Base-by-base conservation (phyloP, 2,797 vertebrate species). In the Paratrypauchen microcephalus region DNA sequence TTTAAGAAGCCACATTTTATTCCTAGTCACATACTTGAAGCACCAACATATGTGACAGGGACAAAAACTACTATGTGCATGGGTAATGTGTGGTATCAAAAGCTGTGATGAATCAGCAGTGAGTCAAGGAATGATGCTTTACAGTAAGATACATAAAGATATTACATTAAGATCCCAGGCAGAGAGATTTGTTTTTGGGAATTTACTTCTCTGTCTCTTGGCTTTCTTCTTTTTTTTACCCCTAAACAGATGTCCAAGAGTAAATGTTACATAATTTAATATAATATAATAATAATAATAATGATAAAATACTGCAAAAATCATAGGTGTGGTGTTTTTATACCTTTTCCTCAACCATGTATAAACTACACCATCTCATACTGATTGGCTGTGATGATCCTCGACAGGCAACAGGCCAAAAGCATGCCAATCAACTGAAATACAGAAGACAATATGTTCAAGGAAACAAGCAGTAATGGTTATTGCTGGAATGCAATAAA, bases 331-430 rank as follows among this genome's bases (percentile, higher is more conserved):
- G 30, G 2, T n/a, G 59, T 1, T 66, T 24, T 59, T 32, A 41
- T 64, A 64, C 61, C 57, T 18, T 16, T 24, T 5, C 61, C 79
- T 74, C 66, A 90, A 85, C 13, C 4, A 2, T 1, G 41, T 13
- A 45, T 16, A 45, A 45, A 45, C 95, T 98, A 99, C 92, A 99
- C 97, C 97, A 99, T 99, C 92, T 99, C 97, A 5, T 99, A 99
- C 87, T 99, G 97, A 93, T 99, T 99, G 94, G 97, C 97, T 87
- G 97, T 98, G 92, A 99, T 99, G 94, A 98, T 97, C 90, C 96
- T 95, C 79, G 97, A 98, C 89, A 99, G 96, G 89, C 97, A 98
- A 92, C 97, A 99, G 32, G 97, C 97, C 93, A 99, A 85, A 86
- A 99, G 88, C 97, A 99, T 99, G 86, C 97, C 97, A 24, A 99